These are phyloP conservation scores for Strigamia crassipes DNA, from an alignment of 2,888 invertebrate species.

Conservation along the genomic window DNA sequence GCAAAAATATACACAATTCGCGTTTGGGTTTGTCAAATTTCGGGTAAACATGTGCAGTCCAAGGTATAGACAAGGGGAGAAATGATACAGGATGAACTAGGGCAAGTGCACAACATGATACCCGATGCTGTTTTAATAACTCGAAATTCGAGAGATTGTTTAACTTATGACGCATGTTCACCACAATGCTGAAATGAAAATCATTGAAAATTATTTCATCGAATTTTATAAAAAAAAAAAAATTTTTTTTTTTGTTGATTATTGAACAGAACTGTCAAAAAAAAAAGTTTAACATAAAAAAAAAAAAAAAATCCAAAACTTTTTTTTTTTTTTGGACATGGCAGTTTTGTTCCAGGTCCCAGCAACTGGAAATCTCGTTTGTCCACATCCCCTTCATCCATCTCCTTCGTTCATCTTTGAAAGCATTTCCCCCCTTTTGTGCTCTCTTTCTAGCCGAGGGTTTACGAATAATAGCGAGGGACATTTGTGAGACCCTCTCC, in stretches of 20 bases:
- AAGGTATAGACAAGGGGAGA: not conserved
- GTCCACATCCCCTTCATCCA: too few relatives aligned
- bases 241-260: not conserved
- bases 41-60: not conserved
- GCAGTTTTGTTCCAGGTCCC: not conserved
- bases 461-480: not conserved
- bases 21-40: too few relatives aligned
- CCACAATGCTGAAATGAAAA: not conserved
- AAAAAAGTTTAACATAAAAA: not conserved
- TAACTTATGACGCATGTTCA: not conserved
- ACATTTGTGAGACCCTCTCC: not conserved
- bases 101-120: not conserved
- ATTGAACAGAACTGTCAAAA: not conserved
- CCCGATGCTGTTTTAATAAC: not conserved
- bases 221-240: not conserved
- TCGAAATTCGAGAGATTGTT: not conserved
- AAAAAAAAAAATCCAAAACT: too few relatives aligned
- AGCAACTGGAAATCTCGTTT: not conserved
- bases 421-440: conserved; percentile 10
- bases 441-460: conserved; percentile 3
- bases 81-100: not conserved
- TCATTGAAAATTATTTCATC: too few relatives aligned
- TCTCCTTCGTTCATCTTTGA: not conserved
- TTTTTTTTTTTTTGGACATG: not conserved
- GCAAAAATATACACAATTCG: too few relatives aligned